A percentile compares a stretch with the other conserved stretches of the same genome.
These are phyloP conservation scores for Eueides isabella DNA, from an alignment of 1,140 invertebrate species.

Conservation along the genomic window DNA sequence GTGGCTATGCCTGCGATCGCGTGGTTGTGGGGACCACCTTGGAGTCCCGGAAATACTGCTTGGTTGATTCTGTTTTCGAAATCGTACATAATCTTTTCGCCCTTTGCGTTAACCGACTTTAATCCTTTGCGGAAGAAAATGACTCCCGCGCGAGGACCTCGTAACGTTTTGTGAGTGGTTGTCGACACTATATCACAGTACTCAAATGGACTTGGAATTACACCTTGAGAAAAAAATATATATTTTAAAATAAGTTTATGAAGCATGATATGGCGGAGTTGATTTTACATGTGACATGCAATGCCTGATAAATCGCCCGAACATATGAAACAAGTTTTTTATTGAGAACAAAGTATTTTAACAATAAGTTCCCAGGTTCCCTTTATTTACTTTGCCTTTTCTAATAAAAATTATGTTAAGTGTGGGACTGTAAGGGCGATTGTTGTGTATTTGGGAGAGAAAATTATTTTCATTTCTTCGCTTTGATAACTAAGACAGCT, in stretches of 20 bases:
- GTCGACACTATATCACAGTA: constrained; percentile 97
- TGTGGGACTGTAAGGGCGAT: too few species aligned
- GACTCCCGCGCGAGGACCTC: constrained; percentile 94
- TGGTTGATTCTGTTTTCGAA: constrained; percentile 94
- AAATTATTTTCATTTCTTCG: too few species aligned
- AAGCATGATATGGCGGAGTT: too few species aligned
- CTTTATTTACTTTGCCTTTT: too few species aligned
- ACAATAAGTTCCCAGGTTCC: too few species aligned
- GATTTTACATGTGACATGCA: too few species aligned
- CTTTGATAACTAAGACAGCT: too few species aligned
- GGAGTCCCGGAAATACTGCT: constrained; percentile 96
- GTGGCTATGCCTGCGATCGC: constrained; percentile 95
- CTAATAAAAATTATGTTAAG: too few species aligned
- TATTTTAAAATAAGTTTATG: neutral
- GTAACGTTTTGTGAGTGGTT: constrained; percentile 97
- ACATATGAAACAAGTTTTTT: too few species aligned
- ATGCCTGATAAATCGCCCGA: too few species aligned
- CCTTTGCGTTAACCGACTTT: constrained; percentile 87
- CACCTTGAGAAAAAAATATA: constrained; percentile 65
- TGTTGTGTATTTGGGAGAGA: too few species aligned
- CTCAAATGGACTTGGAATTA: constrained; percentile 95
- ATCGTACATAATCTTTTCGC: constrained; percentile 92
- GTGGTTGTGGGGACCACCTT: constrained; percentile 97
- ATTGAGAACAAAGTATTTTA: too few species aligned
- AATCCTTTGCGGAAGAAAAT: constrained; percentile 96